These are phyloP conservation scores for Ictalurus furcatus DNA, from an alignment of 2,113 vertebrate species.

Conservation along the genomic window DNA sequence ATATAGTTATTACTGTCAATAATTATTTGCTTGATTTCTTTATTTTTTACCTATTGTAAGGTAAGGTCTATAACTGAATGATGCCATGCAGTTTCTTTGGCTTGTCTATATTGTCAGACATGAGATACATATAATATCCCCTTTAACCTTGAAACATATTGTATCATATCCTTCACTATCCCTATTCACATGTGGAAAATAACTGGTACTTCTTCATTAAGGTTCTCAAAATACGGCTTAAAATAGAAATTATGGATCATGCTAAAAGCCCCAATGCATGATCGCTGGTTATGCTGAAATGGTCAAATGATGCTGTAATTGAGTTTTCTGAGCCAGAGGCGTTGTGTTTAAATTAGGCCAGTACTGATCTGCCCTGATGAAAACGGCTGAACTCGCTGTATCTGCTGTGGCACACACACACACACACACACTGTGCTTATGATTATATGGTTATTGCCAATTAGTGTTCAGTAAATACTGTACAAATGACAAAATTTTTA, in stretches of 20 bases:
- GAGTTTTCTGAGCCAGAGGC: constrained; percentile 34
- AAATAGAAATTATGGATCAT: constrained; percentile 27
- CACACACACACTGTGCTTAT: background rate
- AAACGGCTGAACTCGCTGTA: constrained; percentile 20
- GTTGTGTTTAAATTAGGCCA: constrained; percentile 39
- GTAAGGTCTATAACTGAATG: background rate
- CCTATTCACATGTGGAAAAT: background rate
- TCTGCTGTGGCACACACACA: constrained; percentile 5
- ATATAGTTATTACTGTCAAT: background rate
- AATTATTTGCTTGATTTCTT: background rate
- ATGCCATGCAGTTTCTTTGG: background rate
- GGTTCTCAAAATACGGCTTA: constrained; percentile 4
- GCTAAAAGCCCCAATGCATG: background rate
- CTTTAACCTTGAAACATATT: constrained; percentile 10
- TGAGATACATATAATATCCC: background rate
- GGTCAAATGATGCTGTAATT: constrained; percentile 35
- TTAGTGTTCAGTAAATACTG: background rate
- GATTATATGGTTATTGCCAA: background rate
- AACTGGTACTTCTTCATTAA: background rate
- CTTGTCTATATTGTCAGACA: background rate
- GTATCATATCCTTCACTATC: background rate
- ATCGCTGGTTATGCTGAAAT: constrained; percentile 20
- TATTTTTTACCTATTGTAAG: background rate
- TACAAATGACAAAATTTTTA: background rate
- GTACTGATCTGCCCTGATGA: constrained; percentile 33